Evolutionary conservation across 2,888 invertebrate species (phyloP), one percentile per base, ranked within the genome.

Genomic region (Drosophila fungiperda): DNA sequence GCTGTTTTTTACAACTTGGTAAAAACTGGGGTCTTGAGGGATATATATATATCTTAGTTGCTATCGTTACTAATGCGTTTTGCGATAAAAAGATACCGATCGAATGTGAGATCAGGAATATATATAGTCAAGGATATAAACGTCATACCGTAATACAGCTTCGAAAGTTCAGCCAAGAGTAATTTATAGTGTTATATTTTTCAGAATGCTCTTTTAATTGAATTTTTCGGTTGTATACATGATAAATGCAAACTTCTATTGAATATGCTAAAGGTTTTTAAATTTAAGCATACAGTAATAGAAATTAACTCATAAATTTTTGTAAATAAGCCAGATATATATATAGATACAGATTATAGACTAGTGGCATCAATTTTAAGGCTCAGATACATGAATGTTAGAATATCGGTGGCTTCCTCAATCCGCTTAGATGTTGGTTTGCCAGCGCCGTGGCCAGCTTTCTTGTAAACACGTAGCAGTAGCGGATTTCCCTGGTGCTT

Each of bases 351-450:
- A 49, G 15, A 57, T 91, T 89, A 92, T 36, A 93, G 79, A 78
- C 92, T 93, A 20, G 91, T 76, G 42, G 72, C 82, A 65, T 92
- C 92, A 17, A 93, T 80, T 38, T 92, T 92, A 12, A 93, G 83
- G 58, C 92, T 92, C 79, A 91, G 92, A 33, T 89, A 90, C 85
- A 93, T 90, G 71, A 93, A 93, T 23, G 93, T 92, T 90, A 98
- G 94, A 83, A 98, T 97, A 92, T 99, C 99, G 0, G 97, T 96
- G 89, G 96, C 95, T 93, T 99, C 99, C 80, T 98, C 98, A 91
- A 99, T 99, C 96, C 98, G 94, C 95, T 99, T 99, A 4, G 96
- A 95, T 50, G 98, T 99, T 61, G 99, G 99, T 93, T 99, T 99
- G 38, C 99, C 99, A 73, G 96, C 95, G 52, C 99, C 99, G 94